Percentiles rank a stretch among this genome's conserved stretches.
phyloP scores from a whole-genome alignment of 2,797 vertebrate genomes.

The Lacerta bilineata region DNA sequence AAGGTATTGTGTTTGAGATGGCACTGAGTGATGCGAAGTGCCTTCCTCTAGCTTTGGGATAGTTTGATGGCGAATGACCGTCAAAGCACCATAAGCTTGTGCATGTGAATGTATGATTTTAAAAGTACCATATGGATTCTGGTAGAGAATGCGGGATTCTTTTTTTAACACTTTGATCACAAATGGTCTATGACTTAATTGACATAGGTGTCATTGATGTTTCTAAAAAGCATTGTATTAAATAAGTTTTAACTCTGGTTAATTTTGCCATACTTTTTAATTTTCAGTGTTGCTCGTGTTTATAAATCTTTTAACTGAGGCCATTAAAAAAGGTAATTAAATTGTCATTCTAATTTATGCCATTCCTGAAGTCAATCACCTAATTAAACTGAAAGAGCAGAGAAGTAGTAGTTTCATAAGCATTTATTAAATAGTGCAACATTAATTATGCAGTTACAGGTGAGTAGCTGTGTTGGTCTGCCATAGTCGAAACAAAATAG shows the following conservation, averaged over 20 bases:
- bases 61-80: not conserved
- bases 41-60: not conserved
- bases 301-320: conserved; percentile 81
- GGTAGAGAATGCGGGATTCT: not conserved
- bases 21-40: not conserved
- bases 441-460: conserved; percentile 79
- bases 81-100: not conserved
- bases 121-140: not conserved
- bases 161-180: conserved; percentile 21
- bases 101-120: not conserved
- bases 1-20: not conserved
- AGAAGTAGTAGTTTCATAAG: conserved; percentile 77
- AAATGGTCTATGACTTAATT: not conserved
- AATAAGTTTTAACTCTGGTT: conserved; percentile 40
- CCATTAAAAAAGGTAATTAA: conserved; percentile 85
- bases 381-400: conserved; percentile 82
- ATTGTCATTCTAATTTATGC: conserved; percentile 83
- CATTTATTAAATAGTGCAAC: conserved; percentile 82
- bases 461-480: too few species aligned
- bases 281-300: conserved; percentile 65
- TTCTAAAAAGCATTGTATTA: conserved; percentile 32
- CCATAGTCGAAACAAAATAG: too few species aligned
- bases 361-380: conserved; percentile 81
- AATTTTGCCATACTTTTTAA: conserved; percentile 41
- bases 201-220: conserved; percentile 37